Percentiles rank a stretch among this genome's conserved stretches.
Conservation (phyloP, 2,888 invertebrate species). For the Mythimna vitellina region DNA sequence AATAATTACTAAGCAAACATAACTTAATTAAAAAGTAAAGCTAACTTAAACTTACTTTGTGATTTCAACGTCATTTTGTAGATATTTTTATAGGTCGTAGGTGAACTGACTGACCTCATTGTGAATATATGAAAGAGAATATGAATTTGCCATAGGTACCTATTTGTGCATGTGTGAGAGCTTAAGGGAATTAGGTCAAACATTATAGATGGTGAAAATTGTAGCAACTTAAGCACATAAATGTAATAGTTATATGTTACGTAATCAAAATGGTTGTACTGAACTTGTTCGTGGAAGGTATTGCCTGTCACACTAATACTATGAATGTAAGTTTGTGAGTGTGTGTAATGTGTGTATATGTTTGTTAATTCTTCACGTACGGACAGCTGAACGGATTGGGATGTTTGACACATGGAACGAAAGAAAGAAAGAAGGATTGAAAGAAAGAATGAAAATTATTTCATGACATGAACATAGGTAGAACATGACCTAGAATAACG, state of each 20-base stretch:
- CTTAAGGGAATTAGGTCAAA: constrained; percentile 6
- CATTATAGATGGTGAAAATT: background rate
- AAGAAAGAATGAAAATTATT: too few species aligned
- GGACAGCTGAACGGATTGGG: too few species aligned
- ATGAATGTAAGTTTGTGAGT: too few species aligned
- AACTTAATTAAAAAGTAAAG: constrained; percentile 50
- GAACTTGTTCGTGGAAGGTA: background rate
- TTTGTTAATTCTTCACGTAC: too few species aligned
- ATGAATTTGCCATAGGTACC: constrained; percentile 18
- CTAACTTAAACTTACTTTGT: constrained; percentile 39
- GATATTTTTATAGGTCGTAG: constrained; percentile 9
- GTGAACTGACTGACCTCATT: constrained; percentile 11
- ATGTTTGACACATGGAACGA: too few species aligned
- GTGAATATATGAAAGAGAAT: constrained; percentile 4
- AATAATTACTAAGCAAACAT: constrained; percentile 49
- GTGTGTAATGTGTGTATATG: too few species aligned
- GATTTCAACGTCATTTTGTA: constrained; percentile 35
- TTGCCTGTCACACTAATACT: too few species aligned
- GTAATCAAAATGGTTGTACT: background rate
- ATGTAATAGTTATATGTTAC: background rate
- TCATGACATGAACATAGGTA: too few species aligned
- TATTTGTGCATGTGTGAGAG: background rate
- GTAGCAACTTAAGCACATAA: background rate
- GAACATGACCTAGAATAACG: too few species aligned
- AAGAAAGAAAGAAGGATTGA: too few species aligned